Evolutionary conservation across 2,888 invertebrate species (phyloP).

Genomic region (Deilephila elpenor): DNA sequence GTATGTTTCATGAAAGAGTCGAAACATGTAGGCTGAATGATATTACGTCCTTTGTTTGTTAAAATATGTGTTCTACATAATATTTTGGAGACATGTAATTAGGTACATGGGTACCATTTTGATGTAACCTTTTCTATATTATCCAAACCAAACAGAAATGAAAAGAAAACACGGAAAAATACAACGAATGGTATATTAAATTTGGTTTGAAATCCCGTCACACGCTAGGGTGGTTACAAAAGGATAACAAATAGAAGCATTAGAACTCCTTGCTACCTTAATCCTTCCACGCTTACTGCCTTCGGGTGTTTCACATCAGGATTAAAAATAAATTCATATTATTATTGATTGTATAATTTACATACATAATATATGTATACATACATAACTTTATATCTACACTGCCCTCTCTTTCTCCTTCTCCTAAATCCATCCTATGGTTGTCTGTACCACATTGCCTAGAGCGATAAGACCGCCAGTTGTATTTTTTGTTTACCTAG

Average conservation of each 20-base stretch:
- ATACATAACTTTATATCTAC: no score
- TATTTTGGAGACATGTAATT: neutral
- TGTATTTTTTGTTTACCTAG: no score
- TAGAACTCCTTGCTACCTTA: slow-evolving; percentile 13
- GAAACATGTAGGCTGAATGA: neutral
- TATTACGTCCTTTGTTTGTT: neutral
- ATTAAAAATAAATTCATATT: neutral
- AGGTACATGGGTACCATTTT: neutral
- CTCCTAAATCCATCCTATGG: no score
- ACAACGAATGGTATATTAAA: no score
- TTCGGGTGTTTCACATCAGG: neutral
- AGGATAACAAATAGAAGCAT: slow-evolving; percentile 16
- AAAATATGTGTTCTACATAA: neutral
- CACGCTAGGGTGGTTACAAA: neutral
- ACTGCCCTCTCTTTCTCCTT: no score
- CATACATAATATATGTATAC: no score
- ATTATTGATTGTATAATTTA: no score
- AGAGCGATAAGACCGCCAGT: no score
- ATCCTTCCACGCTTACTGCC: slow-evolving; percentile 6
- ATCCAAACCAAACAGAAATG: no score
- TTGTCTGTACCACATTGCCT: no score
- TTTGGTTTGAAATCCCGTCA: neutral
- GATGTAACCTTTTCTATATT: neutral
- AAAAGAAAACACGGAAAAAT: no score
- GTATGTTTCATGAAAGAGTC: no score